Percentiles rank a stretch among this genome's conserved stretches.
Evolutionary conservation across 2,113 vertebrate species (phyloP).

Genomic region (Heloderma charlesbogerti): DNA sequence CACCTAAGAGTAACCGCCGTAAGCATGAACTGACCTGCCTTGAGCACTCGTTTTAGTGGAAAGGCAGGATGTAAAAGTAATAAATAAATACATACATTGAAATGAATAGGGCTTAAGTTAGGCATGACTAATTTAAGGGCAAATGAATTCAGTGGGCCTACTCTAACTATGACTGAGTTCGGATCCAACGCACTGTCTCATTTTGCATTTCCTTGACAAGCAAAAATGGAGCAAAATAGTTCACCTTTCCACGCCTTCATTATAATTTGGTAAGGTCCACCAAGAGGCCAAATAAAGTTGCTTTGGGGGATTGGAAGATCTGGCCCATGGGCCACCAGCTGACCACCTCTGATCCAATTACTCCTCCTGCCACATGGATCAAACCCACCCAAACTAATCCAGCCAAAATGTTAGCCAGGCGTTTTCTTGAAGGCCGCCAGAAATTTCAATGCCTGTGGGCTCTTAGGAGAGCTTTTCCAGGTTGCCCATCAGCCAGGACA

Average conservation of each 20-base stretch:
- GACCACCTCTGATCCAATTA: background rate
- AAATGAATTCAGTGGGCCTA: too few relatives aligned
- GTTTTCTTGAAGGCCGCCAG: background rate
- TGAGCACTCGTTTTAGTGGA: too few relatives aligned
- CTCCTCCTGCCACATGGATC: background rate
- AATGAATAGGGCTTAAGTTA: too few relatives aligned
- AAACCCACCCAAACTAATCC: background rate
- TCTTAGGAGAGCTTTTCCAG: background rate
- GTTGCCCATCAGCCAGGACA: too few relatives aligned
- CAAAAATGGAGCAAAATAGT: background rate
- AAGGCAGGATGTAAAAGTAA: too few relatives aligned
- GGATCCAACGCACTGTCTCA: background rate
- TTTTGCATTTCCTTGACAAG: background rate
- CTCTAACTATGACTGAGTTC: background rate
- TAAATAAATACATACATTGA: too few relatives aligned
- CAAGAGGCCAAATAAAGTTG: background rate
- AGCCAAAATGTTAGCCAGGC: background rate
- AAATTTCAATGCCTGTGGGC: too few relatives aligned
- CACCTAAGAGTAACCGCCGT: too few relatives aligned
- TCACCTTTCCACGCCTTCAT: background rate
- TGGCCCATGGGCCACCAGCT: background rate
- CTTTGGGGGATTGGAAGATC: background rate
- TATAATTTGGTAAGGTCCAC: background rate
- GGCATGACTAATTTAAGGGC: too few relatives aligned
- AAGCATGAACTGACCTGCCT: too few relatives aligned